A percentile compares a stretch with the other conserved stretches of the same genome.
phyloP scores from a whole-genome alignment of 2,797 vertebrate genomes.

The Neomorphus geoffroyi region DNA sequence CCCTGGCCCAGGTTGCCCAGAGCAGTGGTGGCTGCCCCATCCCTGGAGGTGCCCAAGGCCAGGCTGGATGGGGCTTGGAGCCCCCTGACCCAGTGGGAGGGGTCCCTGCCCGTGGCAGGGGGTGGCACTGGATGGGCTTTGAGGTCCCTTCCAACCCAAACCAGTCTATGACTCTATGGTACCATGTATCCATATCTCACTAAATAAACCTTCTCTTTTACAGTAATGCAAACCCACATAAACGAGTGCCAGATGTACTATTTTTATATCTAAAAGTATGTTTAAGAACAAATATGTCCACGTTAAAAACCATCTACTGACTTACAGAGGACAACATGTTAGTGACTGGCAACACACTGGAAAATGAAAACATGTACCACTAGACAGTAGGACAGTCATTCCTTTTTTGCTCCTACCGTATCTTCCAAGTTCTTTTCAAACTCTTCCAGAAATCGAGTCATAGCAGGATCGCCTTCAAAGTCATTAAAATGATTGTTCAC shows the following conservation, averaged over 20 bases:
- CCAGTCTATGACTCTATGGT: neutral
- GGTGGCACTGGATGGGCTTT: too few species aligned
- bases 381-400: neutral
- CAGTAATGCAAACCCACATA: neutral
- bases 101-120: too few species aligned
- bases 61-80: too few species aligned
- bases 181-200: neutral
- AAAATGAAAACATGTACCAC: rapidly evolving
- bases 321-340: neutral
- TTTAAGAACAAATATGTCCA: neutral
- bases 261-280: neutral
- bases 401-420: constrained; percentile 78
- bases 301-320: neutral
- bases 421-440: constrained; percentile 92
- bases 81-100: too few species aligned
- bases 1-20: too few species aligned
- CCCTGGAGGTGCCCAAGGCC: too few species aligned
- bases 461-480: constrained; percentile 94
- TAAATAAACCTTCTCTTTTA: neutral
- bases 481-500: constrained; percentile 99
- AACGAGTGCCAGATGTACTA: neutral
- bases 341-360: neutral
- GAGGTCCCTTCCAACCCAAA: too few species aligned
- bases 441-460: constrained; percentile 94
- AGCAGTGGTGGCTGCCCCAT: too few species aligned